Evolutionary conservation across 2,888 invertebrate species (phyloP).

Genomic region (Dicyrtoma fusca): DNA sequence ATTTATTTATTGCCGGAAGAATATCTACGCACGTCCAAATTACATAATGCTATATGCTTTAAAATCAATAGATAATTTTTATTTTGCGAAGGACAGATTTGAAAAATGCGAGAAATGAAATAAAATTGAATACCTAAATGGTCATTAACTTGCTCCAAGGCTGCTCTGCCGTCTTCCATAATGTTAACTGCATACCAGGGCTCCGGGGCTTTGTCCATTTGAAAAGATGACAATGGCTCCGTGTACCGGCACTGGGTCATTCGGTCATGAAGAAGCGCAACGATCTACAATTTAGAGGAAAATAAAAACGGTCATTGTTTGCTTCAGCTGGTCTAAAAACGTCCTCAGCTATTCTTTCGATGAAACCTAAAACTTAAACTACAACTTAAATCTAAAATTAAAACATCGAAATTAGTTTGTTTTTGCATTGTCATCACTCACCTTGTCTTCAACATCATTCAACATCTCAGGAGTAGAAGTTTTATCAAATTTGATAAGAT

Average conservation of each 20-base stretch:
- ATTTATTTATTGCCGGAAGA: too few species aligned
- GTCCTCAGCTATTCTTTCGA: neutral
- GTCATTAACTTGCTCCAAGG: slow-evolving; percentile 78
- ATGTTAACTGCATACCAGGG: slow-evolving; percentile 83
- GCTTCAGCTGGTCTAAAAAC: too few species aligned
- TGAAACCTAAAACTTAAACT: slow-evolving; percentile 16
- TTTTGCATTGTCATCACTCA: neutral
- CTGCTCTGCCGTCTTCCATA: slow-evolving; percentile 73
- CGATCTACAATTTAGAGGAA: slow-evolving; percentile 60
- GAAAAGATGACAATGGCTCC: slow-evolving; percentile 65
- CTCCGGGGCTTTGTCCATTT: slow-evolving; percentile 65
- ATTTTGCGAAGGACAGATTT: too few species aligned
- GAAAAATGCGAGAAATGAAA: neutral
- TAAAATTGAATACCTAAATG: slow-evolving; percentile 67
- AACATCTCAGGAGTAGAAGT: slow-evolving; percentile 34
- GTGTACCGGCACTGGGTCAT: slow-evolving; percentile 92
- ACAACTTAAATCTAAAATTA: neutral
- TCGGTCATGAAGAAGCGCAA: slow-evolving; percentile 76
- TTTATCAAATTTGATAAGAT: slow-evolving; percentile 64
- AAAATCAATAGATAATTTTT: too few species aligned
- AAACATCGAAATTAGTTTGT: neutral
- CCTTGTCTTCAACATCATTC: slow-evolving; percentile 1
- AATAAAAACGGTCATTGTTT: slow-evolving; percentile 31
- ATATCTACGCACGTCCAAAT: too few species aligned
- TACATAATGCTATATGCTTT: too few species aligned